Evolutionary conservation across 2,113 vertebrate species (phyloP).

Genomic region (Seriola dumerili): DNA sequence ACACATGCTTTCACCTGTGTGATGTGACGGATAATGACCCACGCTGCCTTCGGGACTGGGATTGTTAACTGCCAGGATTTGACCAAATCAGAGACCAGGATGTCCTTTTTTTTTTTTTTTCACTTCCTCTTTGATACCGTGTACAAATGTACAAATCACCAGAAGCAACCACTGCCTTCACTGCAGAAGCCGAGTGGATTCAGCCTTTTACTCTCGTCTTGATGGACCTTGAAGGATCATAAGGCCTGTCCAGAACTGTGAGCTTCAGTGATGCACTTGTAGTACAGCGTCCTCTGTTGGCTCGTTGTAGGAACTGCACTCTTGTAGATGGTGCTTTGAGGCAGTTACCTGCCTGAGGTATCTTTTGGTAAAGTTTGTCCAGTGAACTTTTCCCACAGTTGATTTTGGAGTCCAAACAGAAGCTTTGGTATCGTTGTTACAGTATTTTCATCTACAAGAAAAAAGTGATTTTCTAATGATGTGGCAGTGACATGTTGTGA

Average conservation of each 20-base stretch:
- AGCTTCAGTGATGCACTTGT: conserved; percentile 15
- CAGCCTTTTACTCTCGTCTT: neutral
- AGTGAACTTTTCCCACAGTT: conserved; percentile 1
- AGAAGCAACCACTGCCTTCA: conserved; percentile 63
- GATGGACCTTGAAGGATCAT: neutral
- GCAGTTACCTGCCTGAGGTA: neutral
- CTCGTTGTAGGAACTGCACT: conserved; percentile 34
- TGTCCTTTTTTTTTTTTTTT: neutral
- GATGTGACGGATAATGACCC: conserved; percentile 41
- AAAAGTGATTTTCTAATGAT: conserved; percentile 63
- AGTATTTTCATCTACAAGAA: conserved; percentile 56
- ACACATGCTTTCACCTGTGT: conserved; percentile 12
- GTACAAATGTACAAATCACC: neutral
- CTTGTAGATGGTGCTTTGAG: neutral
- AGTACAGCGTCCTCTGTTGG: conserved; percentile 30
- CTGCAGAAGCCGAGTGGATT: conserved; percentile 13
- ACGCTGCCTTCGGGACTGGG: conserved; percentile 46
- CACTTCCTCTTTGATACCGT: conserved; percentile 19
- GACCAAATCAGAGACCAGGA: conserved; percentile 3
- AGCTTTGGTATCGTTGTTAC: conserved; percentile 55
- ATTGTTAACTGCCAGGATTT: conserved; percentile 7
- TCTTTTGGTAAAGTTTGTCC: conserved; percentile 14
- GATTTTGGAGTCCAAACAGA: conserved; percentile 43
- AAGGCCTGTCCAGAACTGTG: neutral
- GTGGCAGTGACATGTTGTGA: conserved; percentile 51